Evolutionary conservation across 2,113 vertebrate genomes (phyloP).

Genomic region (Macquaria ambigua): DNA sequence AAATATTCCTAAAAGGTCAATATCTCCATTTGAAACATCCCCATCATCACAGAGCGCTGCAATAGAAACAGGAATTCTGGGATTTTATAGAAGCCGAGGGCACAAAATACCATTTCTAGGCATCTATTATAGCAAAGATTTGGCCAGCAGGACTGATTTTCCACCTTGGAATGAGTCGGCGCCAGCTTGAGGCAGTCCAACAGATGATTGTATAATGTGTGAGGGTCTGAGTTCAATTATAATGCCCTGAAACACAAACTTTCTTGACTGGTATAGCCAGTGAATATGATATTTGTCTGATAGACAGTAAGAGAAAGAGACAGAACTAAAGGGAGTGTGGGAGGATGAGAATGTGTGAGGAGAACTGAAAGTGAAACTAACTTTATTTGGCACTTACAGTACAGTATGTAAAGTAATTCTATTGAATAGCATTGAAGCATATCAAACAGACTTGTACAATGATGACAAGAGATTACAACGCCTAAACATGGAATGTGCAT

Average conservation of each 20-base stretch:
- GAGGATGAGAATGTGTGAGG: neutral
- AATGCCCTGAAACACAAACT: constrained; percentile 18
- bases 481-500: neutral
- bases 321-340: neutral
- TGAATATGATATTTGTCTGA: neutral
- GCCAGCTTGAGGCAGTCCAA: constrained; percentile 22
- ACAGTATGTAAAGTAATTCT: constrained; percentile 27
- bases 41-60: constrained; percentile 65
- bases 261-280: neutral
- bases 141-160: constrained; percentile 50
- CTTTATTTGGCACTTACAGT: constrained; percentile 28
- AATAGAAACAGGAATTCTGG: constrained; percentile 58
- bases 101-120: constrained; percentile 44
- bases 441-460: neutral
- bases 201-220: constrained; percentile 23
- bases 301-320: neutral
- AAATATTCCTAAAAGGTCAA: constrained; percentile 83
- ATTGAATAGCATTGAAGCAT: neutral
- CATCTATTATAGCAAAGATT: constrained; percentile 49
- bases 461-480: neutral
- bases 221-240: constrained; percentile 35
- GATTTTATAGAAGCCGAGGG: constrained; percentile 51
- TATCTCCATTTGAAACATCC: constrained; percentile 77
- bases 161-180: constrained; percentile 37
- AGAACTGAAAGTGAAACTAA: constrained; percentile 43